Evolutionary conservation across 2,113 vertebrate genomes (phyloP), one percentile per base, ranked within the genome.

Genomic region (Bos javanicus): DNA sequence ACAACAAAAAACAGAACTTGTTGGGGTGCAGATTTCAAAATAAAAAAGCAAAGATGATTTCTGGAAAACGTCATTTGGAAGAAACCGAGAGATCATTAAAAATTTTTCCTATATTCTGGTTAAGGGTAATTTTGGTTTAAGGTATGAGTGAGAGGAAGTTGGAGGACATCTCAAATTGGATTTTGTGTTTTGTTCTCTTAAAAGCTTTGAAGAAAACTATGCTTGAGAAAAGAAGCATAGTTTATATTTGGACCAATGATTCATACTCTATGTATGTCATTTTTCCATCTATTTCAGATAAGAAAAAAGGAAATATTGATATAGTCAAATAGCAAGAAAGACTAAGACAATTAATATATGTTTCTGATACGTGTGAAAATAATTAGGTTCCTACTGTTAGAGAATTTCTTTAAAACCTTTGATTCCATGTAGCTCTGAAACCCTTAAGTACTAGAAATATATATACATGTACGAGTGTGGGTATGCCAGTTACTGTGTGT

Each of bases 181-280:
- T 39, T 57, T 87, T n/a, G 39, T 50, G 50, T 87, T 74, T 60
- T 11, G 23, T 54, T 59, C 36, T 85, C 26, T 92, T 59, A 71
- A 87, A 92, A 97, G 9, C 28, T 92, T 48, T 82, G 52, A 94
- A 76, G 52, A 94, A 94, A 94, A 96, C 60, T 91, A 33, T 92
- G 30, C n/a, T 95, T 91, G 6, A 88, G 76, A 87, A 88, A 60
- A 64, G 43, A 87, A 96, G 62, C 43, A 11, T 60, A 7, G 9
- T 76, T 95, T 97, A 86, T 97, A 93, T 87, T 43, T 94, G 43
- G 67, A 62, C 10, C 48, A 85, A 16, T 95, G 90, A 92, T 14
- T 88, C 90, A 95, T 3, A 80, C 7, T 82, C 25, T 7, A 74
- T 76, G 23, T 90, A 52, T 94, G 15, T 85, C 87, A 67, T 60